Evolutionary conservation across 1,140 invertebrate genomes (phyloP), one percentile per base, ranked within the genome.

Genomic region (Drosophila orosa): DNA sequence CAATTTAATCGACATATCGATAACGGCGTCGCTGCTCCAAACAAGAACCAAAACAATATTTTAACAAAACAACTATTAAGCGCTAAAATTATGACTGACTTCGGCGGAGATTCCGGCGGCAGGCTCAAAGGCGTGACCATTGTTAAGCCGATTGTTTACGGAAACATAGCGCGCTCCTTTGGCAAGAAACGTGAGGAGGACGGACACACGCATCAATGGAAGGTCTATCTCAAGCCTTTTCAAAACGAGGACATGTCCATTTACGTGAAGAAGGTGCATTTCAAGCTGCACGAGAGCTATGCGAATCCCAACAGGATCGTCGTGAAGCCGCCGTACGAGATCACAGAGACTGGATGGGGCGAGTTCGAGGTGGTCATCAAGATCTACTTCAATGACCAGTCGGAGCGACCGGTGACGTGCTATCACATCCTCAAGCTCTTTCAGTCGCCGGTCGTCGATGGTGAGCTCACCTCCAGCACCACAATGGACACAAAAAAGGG

Each of bases 361-460:
- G 99, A 99, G 93, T 99, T 99, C 93, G 99, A 99, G 93, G 97
- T 99, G 78, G 96, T 98, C 27, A 99, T 99, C 22, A 99, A 99
- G 92, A 98, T 99, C 60, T 98, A 98, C 93, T 99, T 99, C 90
- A 95, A 98, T 90, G 99, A 99, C 94, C 96, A 97, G 7, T 98
- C 98, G 92, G 99, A 99, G 93, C 94, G 98, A 17, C 92, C 98
- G 95, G 97, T 99, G 0, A 99, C 98, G 0, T 94, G 99, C 50
- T 99, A 98, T 92, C 98, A 99, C 90, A 96, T 99, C 48, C 93
- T 99, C 10, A 99, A 99, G 92, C 92, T 99, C 9, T 99, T 99
- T 92, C 97, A 98, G 94, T 95, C 95, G 4, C 92, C 91, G 0
- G 92, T 94, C 0, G 93, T 92, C 3, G 94, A 95, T 57, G 94